Conservation (phyloP, 1,140 invertebrate species). For the Diorhabda elongata region DNA sequence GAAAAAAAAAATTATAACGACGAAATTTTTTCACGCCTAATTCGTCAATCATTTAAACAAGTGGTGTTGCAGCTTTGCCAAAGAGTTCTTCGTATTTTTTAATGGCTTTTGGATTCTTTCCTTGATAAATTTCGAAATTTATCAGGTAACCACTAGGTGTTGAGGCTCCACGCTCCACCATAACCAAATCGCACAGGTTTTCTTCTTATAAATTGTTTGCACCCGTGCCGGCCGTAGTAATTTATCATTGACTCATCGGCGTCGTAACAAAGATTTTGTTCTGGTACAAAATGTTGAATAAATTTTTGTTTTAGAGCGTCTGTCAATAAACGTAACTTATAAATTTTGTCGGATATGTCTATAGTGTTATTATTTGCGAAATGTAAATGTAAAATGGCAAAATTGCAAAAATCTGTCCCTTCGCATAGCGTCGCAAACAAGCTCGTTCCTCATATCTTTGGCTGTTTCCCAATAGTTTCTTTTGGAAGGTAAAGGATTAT, state of each 20-base stretch:
- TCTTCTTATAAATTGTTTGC: constrained; percentile 31
- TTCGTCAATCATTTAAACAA: constrained; percentile 15
- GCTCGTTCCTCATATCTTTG: constrained; percentile 4
- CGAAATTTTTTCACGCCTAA: not conserved
- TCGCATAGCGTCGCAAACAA: constrained; percentile 8
- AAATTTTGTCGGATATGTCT: constrained; percentile 18
- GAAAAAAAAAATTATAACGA: not conserved
- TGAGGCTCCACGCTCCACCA: constrained; percentile 22
- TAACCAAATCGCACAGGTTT: constrained; percentile 29
- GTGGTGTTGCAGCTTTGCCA: constrained; percentile 29
- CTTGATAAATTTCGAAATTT: constrained; percentile 26
- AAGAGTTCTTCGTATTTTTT: constrained; percentile 28
- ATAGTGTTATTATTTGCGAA: constrained; percentile 19
- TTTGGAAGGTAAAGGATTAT: constrained; percentile 19
- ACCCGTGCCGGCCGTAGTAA: constrained; percentile 32
- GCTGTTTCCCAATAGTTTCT: constrained; percentile 20
- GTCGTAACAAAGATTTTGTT: constrained; percentile 14
- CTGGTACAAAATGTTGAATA: constrained; percentile 14
- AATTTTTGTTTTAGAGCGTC: constrained; percentile 20
- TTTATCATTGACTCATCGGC: constrained; percentile 19
- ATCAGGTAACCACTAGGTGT: constrained; percentile 13
- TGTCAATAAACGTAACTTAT: constrained; percentile 15
- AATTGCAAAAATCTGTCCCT: not conserved
- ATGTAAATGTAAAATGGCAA: constrained; percentile 16
- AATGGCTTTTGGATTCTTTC: constrained; percentile 24